A percentile compares a stretch with the other conserved stretches of the same genome.
Evolutionary conservation across 1,140 invertebrate species (phyloP).

Genomic region (Philotrypesis tridentata): DNA sequence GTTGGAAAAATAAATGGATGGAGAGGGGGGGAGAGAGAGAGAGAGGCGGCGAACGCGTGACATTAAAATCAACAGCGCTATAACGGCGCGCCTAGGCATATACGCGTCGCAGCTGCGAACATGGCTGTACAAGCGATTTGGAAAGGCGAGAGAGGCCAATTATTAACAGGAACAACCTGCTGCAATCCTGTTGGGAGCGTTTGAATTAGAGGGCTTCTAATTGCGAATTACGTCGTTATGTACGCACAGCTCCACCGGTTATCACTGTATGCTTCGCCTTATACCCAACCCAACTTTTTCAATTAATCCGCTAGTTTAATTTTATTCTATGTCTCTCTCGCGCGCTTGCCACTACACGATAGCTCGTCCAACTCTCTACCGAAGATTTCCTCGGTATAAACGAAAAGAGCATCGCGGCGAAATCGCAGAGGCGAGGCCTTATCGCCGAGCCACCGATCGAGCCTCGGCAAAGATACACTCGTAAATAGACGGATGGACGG

Average conservation of each 20-base stretch:
- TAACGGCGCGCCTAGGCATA: neutral
- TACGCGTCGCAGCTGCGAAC: neutral
- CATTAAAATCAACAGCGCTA: neutral
- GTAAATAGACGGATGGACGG: neutral
- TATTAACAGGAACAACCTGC: neutral
- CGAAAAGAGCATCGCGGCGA: too few relatives aligned
- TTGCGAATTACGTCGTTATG: neutral
- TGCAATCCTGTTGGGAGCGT: neutral
- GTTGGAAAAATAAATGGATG: too few relatives aligned
- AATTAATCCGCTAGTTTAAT: too few relatives aligned
- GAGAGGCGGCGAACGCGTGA: neutral
- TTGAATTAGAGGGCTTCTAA: neutral
- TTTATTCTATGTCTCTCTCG: too few relatives aligned
- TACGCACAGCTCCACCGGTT: too few relatives aligned
- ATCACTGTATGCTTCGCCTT: too few relatives aligned
- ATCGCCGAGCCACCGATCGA: neutral
- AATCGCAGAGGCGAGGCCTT: too few relatives aligned
- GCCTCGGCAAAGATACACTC: neutral
- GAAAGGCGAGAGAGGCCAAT: neutral
- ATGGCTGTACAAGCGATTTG: neutral
- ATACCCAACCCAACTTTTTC: too few relatives aligned
- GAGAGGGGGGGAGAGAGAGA: too few relatives aligned
- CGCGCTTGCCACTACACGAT: too few relatives aligned
- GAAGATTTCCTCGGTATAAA: neutral
- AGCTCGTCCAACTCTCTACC: too few relatives aligned